These are phyloP conservation scores for Clupea harengus DNA, from an alignment of 2,113 vertebrate species.

Conservation along the genomic window DNA sequence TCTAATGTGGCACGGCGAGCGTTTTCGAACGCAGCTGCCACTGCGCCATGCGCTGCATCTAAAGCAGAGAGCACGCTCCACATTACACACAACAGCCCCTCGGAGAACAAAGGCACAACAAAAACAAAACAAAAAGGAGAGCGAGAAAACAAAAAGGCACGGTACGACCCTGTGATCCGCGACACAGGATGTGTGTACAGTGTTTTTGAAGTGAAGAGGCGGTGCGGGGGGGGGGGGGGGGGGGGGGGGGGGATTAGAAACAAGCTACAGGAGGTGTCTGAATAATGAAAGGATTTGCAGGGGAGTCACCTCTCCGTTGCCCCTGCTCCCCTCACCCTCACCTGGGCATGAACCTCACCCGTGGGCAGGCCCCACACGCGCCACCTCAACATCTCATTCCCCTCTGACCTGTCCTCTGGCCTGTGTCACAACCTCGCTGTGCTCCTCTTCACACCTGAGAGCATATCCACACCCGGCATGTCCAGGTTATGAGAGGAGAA, in stretches of 20 bases:
- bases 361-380: background rate
- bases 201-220: background rate
- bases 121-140: background rate
- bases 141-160: background rate
- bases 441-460: background rate
- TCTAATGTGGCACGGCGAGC: conserved; percentile 43
- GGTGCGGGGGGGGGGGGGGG: background rate
- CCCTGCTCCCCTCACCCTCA: background rate
- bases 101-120: conserved; percentile 26
- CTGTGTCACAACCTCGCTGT: background rate
- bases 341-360: background rate
- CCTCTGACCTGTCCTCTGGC: conserved; percentile 27
- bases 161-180: background rate
- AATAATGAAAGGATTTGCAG: background rate
- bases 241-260: background rate
- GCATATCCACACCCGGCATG: background rate
- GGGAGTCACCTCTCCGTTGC: background rate
- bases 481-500: background rate
- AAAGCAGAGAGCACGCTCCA: background rate
- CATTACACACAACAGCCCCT: background rate
- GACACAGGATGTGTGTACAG: background rate
- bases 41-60: conserved; percentile 1
- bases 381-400: conserved; percentile 30
- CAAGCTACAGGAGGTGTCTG: background rate
- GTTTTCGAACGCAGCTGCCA: conserved; percentile 28